Percentiles rank a stretch among this genome's conserved stretches.
These are phyloP conservation scores for Psix sp. DNA, from an alignment of 1,140 invertebrate genomes.

Conservation along the genomic window DNA sequence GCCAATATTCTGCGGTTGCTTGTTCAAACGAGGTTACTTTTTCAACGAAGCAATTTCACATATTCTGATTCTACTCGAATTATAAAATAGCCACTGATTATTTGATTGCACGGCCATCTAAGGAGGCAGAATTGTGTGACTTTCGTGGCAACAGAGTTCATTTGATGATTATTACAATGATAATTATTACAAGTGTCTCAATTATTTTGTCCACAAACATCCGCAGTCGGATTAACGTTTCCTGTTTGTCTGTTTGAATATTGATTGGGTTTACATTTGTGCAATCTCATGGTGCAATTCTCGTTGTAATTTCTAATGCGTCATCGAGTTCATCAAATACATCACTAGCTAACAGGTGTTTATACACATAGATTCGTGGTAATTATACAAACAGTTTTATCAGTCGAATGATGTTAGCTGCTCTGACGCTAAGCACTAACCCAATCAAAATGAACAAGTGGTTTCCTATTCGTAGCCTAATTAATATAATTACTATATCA, in stretches of 20 bases:
- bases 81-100: no score
- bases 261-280: conserved; percentile 43
- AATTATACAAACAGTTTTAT: conserved; percentile 55
- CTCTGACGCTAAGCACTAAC: neutral
- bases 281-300: conserved; percentile 44
- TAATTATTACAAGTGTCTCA: no score
- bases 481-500: conserved; percentile 2
- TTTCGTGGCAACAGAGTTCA: no score
- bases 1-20: conserved; percentile 3
- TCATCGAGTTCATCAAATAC: conserved; percentile 51
- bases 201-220: no score
- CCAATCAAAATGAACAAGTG: neutral
- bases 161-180: no score
- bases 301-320: conserved; percentile 54
- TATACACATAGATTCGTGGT: conserved; percentile 40
- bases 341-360: conserved; percentile 45
- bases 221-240: conserved; percentile 29
- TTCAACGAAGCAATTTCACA: no score
- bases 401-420: conserved; percentile 28
- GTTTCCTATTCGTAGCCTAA: neutral
- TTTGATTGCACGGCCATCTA: no score
- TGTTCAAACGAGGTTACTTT: no score
- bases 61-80: no score
- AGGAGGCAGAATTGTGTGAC: no score
- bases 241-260: conserved; percentile 48